Evolutionary conservation across 2,797 vertebrate genomes (phyloP), one percentile per base, ranked within the genome.

Genomic region (Pteropus rufus): DNA sequence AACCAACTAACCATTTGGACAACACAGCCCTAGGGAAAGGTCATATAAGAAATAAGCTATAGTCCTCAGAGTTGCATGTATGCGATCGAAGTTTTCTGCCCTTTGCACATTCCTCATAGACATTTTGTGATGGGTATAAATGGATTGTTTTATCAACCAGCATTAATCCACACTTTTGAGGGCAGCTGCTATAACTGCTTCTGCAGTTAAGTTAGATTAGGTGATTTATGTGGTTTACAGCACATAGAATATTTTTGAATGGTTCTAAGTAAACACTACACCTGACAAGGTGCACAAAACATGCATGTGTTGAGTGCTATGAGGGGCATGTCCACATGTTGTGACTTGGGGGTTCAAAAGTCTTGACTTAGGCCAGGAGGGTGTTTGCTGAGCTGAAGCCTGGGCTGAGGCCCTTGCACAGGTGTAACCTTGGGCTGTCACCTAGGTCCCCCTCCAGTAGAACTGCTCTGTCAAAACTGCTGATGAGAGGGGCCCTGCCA

Each of bases 281-380:
- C 82, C 73, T 89, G 83, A 81, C 39, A 44, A 65, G 41, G 73
- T 80, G 24, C 58, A 12, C 34, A 58, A 34, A 19, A 24, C 9
- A 4, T n/a, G 62, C 10, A 0, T 6, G 18, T 60, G 69, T 62
- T 16, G 29, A 16, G 23, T 56, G 70, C 6, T 2, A 2, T 2
- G 4, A 39, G 10, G 54, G 29, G 3, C 0, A 0, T 16, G 10
- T 34, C 16, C n/a, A 4, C 12, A 1, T 6, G 7, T 10, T 36
- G n/a, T 77, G n/a, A 87, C n/a, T 26, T 26, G 7, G 34, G 18
- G 14, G 21, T 41, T 58, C 46, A 70, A 1, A 12, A 58, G 44
- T 34, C 31, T 23, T 89, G 77, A 60, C 65, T 82, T 60, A 41
- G 83, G 62, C 36, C 4, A 10, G 62, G 44, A 36, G 26, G 58